Evolutionary conservation across 1,140 invertebrate species (phyloP), one percentile per base, ranked within the genome.

Genomic region (Ceratina japonica): DNA sequence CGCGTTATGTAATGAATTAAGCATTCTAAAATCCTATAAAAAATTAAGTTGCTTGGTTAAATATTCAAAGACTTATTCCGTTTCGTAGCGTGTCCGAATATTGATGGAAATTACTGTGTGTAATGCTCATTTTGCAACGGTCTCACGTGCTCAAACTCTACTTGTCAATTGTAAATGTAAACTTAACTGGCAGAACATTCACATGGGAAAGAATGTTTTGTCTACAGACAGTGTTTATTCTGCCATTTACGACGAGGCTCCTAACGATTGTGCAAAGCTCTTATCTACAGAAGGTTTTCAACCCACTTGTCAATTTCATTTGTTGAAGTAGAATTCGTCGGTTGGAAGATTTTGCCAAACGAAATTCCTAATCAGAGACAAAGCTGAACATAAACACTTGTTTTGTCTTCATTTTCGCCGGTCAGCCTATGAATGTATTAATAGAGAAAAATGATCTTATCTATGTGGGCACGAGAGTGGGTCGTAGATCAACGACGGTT

Each of bases 401-500:
- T 10, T 64, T 74, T 58, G 58, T 58, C 58, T 20, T 22, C 1
- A 10, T 69, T 49, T 7, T 18, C 15, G 12, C 8, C 58, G 0
- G 51, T 76, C 66, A 1, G 0, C 37, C 24, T n/a, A 22, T 37
- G 22, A 18, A n/a, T 0, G 49, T 71, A 63, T 71, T 27, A 54
- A 49, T 22, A 0, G 61, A 12, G 66, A 61, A 79, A 74, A 51
- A 70, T 20, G 66, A 80, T 80, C 62, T 72, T 66, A 63, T 65
- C 49, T 24, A n/a, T n/a, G 20, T 7, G 8, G 22, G 51, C 13
- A 5, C 20, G 44, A 7, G 66, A 49, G 18, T n/a, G 63, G 81
- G 63, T 83, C 74, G 56, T 20, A 59, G 78, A 73, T 80, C 58
- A 84, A 69, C n/a, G 44, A 8, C 37, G 64, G 27, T 84, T 71